Percentiles rank a stretch among this genome's conserved stretches.
Evolutionary conservation across 2,113 vertebrate genomes (phyloP).

Genomic region (Galeopterus variegatus): DNA sequence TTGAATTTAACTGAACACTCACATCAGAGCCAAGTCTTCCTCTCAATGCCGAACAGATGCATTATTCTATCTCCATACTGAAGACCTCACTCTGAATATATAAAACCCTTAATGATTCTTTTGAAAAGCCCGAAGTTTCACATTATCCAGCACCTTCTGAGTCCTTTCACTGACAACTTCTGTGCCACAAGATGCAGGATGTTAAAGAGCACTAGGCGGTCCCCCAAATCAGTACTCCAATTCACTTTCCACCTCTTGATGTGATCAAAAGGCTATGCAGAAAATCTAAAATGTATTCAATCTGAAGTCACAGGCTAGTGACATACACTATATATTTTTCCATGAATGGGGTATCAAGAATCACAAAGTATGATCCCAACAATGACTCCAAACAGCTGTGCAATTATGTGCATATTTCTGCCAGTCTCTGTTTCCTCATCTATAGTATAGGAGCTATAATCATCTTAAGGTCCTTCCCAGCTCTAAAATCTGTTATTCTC

Average conservation of each 20-base stretch:
- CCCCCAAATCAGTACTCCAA: background rate
- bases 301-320: constrained; percentile 48
- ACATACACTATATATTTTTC: background rate
- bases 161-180: background rate
- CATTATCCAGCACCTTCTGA: background rate
- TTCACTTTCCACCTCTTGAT: background rate
- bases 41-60: background rate
- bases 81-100: constrained; percentile 38
- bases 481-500: background rate
- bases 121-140: constrained; percentile 25
- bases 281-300: constrained; percentile 54
- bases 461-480: background rate
- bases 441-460: background rate
- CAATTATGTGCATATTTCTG: background rate
- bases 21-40: constrained; percentile 10
- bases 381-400: background rate
- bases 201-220: background rate
- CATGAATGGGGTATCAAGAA: background rate
- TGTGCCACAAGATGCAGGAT: background rate
- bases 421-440: background rate
- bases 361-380: background rate
- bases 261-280: background rate
- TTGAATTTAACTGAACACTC: background rate
- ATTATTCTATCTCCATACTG: constrained; percentile 7
- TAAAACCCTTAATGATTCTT: constrained; percentile 13